Percentiles rank a stretch among this genome's conserved stretches.
phyloP scores from a whole-genome alignment of 1,140 invertebrate genomes.

The Ceratina japonica region DNA sequence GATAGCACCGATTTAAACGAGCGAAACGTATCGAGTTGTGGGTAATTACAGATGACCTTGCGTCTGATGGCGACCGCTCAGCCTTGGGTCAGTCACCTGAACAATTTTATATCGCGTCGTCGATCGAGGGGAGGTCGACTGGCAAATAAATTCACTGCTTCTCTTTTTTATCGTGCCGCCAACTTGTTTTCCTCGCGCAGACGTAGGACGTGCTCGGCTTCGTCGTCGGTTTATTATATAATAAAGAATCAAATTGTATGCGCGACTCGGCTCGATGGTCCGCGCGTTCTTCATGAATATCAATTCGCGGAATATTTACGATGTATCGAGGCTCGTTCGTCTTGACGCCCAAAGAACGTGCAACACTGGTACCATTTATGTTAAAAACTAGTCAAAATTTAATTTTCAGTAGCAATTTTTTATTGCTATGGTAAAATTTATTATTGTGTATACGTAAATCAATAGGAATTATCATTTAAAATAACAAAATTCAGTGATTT shows the following conservation, averaged over 20 bases:
- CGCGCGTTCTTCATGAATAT: constrained; percentile 16
- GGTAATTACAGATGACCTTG: constrained; percentile 42
- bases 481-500: too few relatives aligned
- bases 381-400: too few relatives aligned
- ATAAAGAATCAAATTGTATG: constrained; percentile 6
- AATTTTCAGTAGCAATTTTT: too few relatives aligned
- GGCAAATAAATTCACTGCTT: constrained; percentile 29
- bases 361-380: too few relatives aligned
- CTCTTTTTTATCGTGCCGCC: neutral
- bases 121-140: constrained; percentile 3
- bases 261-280: neutral
- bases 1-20: constrained; percentile 12
- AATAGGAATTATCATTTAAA: too few relatives aligned
- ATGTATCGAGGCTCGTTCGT: neutral
- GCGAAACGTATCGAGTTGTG: constrained; percentile 14
- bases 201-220: neutral
- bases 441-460: too few relatives aligned
- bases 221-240: constrained; percentile 12
- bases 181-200: neutral
- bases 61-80: constrained; percentile 11
- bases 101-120: constrained; percentile 20
- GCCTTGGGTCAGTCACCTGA: constrained; percentile 50
- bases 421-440: too few relatives aligned
- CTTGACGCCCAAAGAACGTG: neutral
- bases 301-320: constrained; percentile 20